Evolutionary conservation across 2,797 vertebrate genomes (phyloP).

Genomic region (Eidolon dupreanum): DNA sequence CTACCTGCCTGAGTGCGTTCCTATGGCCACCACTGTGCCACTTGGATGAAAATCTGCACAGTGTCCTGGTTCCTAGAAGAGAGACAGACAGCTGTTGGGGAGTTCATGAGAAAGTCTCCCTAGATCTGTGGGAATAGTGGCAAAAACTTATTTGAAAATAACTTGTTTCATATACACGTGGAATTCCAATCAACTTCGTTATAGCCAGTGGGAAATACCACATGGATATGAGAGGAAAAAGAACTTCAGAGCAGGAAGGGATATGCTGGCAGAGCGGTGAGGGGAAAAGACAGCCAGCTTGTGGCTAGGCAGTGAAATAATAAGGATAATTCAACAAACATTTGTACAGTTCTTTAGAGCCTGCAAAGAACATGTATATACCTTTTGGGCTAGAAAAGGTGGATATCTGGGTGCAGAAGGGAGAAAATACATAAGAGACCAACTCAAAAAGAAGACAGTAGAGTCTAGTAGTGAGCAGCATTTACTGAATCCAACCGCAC

Average conservation of each 20-base stretch:
- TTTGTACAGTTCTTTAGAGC: background rate
- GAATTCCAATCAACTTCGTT: background rate
- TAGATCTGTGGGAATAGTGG: background rate
- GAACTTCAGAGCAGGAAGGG: conserved; percentile 20
- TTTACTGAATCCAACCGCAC: background rate
- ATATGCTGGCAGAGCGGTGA: background rate
- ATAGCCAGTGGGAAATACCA: conserved; percentile 14
- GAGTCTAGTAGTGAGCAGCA: conserved; percentile 29
- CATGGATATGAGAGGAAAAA: background rate
- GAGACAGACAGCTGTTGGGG: conserved; percentile 71
- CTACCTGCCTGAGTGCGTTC: conserved; percentile 98
- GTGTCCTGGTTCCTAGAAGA: conserved; percentile 95
- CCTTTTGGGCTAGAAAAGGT: conserved; percentile 22
- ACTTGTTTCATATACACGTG: conserved; percentile 38
- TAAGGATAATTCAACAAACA: background rate
- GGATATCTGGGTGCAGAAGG: background rate
- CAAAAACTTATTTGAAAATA: conserved; percentile 61
- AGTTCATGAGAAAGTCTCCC: conserved; percentile 48
- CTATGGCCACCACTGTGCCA: conserved; percentile 96
- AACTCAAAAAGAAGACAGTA: background rate
- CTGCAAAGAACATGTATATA: background rate
- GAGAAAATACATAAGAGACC: conserved; percentile 34
- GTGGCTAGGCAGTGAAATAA: background rate
- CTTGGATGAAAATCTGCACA: conserved; percentile 99
- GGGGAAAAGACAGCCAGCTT: background rate